These are phyloP conservation scores for Parascotia fuliginaria DNA, from an alignment of 2,888 invertebrate genomes.

Conservation along the genomic window DNA sequence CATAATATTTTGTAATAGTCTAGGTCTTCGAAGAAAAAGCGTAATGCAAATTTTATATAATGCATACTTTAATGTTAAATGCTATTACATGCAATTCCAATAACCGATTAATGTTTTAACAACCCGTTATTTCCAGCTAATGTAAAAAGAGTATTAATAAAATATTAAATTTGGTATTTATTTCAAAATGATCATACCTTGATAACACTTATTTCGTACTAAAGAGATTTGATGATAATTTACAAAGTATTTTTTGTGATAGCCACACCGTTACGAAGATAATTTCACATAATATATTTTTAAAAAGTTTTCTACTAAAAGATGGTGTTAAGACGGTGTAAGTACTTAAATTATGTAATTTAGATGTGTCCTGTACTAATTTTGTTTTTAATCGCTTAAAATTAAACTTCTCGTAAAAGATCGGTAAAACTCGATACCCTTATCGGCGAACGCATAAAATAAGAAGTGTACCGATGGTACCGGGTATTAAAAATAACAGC, in stretches of 20 bases:
- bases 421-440: constrained; percentile 11
- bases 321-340: neutral
- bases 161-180: neutral
- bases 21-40: too few species aligned
- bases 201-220: neutral
- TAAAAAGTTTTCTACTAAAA: neutral
- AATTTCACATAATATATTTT: neutral
- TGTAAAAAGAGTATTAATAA: too few species aligned
- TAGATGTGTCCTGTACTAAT: constrained; percentile 8
- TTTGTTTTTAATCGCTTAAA: constrained; percentile 28
- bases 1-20: too few species aligned
- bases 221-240: neutral
- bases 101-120: neutral
- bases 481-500: constrained; percentile 9
- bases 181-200: neutral
- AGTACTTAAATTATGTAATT: neutral
- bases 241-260: neutral
- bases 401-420: constrained; percentile 28
- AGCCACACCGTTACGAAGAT: neutral
- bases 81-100: neutral
- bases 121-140: neutral
- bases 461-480: neutral
- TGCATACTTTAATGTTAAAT: neutral
- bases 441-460: neutral
- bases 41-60: too few species aligned